Evolutionary conservation across 2,113 vertebrate genomes (phyloP).

Genomic region (Gopherus evgoodei): DNA sequence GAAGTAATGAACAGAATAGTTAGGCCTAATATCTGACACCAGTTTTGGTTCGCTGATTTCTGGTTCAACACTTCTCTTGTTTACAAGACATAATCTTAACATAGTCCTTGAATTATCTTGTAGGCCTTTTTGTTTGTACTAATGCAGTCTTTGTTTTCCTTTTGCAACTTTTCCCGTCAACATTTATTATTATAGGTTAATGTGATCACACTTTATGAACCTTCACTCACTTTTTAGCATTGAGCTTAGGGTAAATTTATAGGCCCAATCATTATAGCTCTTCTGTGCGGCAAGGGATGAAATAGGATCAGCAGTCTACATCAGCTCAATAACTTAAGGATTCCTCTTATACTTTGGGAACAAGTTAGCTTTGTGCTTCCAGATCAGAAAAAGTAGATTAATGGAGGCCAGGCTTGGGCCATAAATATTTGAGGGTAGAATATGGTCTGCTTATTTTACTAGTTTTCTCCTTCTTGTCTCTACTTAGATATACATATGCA

Average conservation of each 20-base stretch:
- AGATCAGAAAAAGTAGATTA: not conserved
- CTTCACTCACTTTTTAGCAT: not conserved
- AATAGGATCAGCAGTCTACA: not conserved
- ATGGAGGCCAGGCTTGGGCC: not conserved
- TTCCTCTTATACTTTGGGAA: not conserved
- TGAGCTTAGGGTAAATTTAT: not conserved
- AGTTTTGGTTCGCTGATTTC: not conserved
- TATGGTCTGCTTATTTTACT: not conserved
- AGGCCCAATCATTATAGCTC: not conserved
- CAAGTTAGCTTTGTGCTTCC: not conserved
- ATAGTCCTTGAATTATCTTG: not conserved
- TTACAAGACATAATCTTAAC: not conserved
- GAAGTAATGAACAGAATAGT: not conserved
- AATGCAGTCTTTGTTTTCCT: not conserved
- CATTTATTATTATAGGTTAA: not conserved
- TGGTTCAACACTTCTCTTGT: not conserved
- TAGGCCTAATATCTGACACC: not conserved
- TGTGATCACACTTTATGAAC: not conserved
- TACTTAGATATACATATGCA: not conserved
- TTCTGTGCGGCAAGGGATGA: not conserved
- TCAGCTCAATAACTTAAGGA: not conserved
- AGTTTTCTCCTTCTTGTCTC: not conserved
- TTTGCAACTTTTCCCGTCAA: not conserved
- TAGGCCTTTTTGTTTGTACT: too few relatives aligned
- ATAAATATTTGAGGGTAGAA: not conserved